Evolutionary conservation across 2,888 invertebrate genomes (phyloP).

Genomic region (Aphrophora alni): DNA sequence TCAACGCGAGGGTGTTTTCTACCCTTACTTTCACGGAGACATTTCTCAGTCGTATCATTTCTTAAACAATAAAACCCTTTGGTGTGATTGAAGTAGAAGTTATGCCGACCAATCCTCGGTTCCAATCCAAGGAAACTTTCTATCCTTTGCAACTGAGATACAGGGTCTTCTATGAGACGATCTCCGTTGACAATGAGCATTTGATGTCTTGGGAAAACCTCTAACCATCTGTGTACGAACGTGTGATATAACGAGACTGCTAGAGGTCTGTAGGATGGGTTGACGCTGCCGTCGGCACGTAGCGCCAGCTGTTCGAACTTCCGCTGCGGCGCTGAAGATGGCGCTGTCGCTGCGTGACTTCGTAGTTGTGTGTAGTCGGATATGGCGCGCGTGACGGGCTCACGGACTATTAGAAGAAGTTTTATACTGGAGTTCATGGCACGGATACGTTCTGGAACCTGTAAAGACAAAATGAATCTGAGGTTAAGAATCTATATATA

Average conservation of each 20-base stretch:
- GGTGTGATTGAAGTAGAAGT: conserved; percentile 93
- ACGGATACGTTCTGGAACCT: conserved; percentile 92
- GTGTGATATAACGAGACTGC: conserved; percentile 91
- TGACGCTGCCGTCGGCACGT: conserved; percentile 80
- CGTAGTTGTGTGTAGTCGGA: conserved; percentile 96
- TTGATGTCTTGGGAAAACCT: conserved; percentile 89
- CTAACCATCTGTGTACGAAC: conserved; percentile 90
- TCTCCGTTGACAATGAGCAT: conserved; percentile 96
- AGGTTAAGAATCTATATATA: too few species aligned
- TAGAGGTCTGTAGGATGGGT: conserved; percentile 82
- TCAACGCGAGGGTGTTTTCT: conserved; percentile 76
- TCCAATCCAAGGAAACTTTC: conserved; percentile 77
- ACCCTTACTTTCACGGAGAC: conserved; percentile 82
- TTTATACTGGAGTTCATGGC: conserved; percentile 94
- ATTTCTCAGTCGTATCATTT: conserved; percentile 68
- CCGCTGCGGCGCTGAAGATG: conserved; percentile 57
- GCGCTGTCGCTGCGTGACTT: conserved; percentile 75
- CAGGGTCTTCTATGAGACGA: conserved; percentile 87
- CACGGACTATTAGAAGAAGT: conserved; percentile 90
- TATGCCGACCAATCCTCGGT: conserved; percentile 73
- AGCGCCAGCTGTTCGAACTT: conserved; percentile 84
- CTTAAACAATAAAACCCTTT: conserved; percentile 74
- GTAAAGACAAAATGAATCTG: too few species aligned
- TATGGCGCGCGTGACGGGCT: conserved; percentile 94
- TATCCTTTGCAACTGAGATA: conserved; percentile 83